Percentiles rank a stretch among this genome's conserved stretches.
Evolutionary conservation across 2,888 invertebrate species (phyloP).

Genomic region (Diogma glabrata): DNA sequence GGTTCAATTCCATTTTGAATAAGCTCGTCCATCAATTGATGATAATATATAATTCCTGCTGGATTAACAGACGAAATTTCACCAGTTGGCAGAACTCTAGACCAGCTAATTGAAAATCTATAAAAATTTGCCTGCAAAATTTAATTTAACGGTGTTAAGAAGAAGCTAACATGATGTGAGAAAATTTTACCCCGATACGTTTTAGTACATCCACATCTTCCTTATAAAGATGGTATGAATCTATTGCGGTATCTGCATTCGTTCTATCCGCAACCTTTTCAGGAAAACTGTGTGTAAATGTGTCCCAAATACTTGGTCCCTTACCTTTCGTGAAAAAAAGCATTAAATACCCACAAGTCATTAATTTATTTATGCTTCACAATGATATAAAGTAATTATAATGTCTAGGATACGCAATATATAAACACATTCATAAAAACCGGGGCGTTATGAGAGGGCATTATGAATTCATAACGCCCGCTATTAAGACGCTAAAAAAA

Average conservation of each 20-base stretch:
- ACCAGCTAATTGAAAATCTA: slow-evolving; percentile 51
- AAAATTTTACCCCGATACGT: too few species aligned
- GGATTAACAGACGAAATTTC: slow-evolving; percentile 42
- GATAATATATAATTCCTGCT: slow-evolving; percentile 51
- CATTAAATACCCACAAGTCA: too few species aligned
- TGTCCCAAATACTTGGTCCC: slow-evolving; percentile 39
- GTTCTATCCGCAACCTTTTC: slow-evolving; percentile 30
- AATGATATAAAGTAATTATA: too few species aligned
- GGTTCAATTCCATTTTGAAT: slow-evolving; percentile 48
- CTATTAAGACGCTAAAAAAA: too few species aligned
- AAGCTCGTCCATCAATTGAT: slow-evolving; percentile 48
- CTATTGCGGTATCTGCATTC: slow-evolving; percentile 43
- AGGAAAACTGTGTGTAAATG: slow-evolving; percentile 22
- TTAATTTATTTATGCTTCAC: too few species aligned
- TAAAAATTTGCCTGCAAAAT: slow-evolving; percentile 45
- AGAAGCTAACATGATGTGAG: too few species aligned
- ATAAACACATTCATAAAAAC: too few species aligned
- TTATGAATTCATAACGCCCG: too few species aligned
- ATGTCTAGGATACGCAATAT: too few species aligned
- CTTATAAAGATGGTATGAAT: slow-evolving; percentile 43
- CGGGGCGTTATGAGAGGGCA: too few species aligned
- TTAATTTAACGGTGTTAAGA: too few species aligned
- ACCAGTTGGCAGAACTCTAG: slow-evolving; percentile 48
- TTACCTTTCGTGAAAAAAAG: too few species aligned
- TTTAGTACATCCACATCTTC: slow-evolving; percentile 43